These are phyloP conservation scores for Cryptophagus acutangulus DNA, from an alignment of 2,888 invertebrate genomes.

Conservation along the genomic window DNA sequence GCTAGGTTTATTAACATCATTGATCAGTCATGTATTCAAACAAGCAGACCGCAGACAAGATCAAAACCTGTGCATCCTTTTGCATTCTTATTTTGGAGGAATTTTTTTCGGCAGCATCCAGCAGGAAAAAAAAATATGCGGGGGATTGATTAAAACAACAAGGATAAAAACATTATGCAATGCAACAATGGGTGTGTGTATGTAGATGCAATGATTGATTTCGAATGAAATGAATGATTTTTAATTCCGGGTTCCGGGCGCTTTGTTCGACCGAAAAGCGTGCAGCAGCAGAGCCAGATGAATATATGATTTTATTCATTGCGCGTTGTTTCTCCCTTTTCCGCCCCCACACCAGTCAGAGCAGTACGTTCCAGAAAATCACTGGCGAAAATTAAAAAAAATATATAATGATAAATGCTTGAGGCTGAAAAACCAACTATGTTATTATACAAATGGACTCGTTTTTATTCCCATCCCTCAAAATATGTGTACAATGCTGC, in stretches of 20 bases:
- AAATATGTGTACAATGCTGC: too few species aligned
- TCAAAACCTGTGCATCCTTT: conserved; percentile 42
- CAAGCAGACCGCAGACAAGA: conserved; percentile 41
- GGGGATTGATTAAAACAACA: too few species aligned
- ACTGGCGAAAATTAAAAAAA: conserved; percentile 43
- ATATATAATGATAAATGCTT: not conserved
- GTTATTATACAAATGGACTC: too few species aligned
- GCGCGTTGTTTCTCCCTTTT: conserved; percentile 39
- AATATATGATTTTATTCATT: conserved; percentile 48
- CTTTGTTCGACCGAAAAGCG: conserved; percentile 41
- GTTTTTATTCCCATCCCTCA: too few species aligned
- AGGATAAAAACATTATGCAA: too few species aligned
- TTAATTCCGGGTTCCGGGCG: conserved; percentile 44
- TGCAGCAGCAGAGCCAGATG: conserved; percentile 36
- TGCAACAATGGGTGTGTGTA: conserved; percentile 30
- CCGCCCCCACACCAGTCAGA: conserved; percentile 21
- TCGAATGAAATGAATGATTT: conserved; percentile 48
- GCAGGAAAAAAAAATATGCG: too few species aligned
- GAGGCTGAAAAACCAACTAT: too few species aligned
- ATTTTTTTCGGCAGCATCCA: too few species aligned
- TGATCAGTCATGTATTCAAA: conserved; percentile 48
- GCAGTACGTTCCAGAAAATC: conserved; percentile 38
- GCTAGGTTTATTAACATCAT: conserved; percentile 47
- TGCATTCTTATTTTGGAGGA: too few species aligned
- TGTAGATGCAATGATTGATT: conserved; percentile 45